Evolutionary conservation across 2,113 vertebrate genomes (phyloP).

Genomic region (Sarotherodon lohbergeri): DNA sequence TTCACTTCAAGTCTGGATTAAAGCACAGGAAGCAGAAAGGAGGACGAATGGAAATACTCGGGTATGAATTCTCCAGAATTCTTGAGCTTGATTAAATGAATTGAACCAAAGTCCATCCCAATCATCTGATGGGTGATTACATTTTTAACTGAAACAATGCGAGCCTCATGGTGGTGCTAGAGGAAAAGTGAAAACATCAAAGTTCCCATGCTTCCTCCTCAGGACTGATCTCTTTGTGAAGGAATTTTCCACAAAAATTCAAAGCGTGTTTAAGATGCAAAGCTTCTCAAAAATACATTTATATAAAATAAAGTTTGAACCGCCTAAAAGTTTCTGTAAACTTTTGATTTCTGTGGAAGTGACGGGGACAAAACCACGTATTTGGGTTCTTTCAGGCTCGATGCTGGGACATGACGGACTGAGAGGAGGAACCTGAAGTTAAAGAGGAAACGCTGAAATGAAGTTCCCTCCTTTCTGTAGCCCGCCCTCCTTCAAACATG

Average conservation of each 20-base stretch:
- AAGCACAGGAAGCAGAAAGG: neutral
- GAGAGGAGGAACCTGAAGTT: neutral
- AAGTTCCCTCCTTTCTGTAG: neutral
- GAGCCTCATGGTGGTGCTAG: accelerated
- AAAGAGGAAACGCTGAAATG: neutral
- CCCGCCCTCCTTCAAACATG: neutral
- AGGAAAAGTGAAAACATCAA: neutral
- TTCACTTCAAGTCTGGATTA: neutral
- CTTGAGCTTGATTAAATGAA: neutral
- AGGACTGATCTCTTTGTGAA: neutral
- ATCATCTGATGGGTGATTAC: neutral
- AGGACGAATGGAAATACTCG: neutral
- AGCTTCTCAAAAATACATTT: neutral
- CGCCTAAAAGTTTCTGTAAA: neutral
- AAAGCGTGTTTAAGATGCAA: neutral
- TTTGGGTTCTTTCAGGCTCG: neutral
- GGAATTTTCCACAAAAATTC: neutral
- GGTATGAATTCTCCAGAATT: neutral
- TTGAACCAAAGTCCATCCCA: neutral
- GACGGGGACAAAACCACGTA: neutral
- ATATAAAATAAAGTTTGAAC: neutral
- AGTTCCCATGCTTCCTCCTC: neutral
- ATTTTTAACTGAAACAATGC: neutral
- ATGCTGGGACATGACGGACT: neutral
- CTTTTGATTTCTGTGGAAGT: neutral